phyloP scores from a whole-genome alignment of 1,140 invertebrate species.

The Bombus consobrinus region DNA sequence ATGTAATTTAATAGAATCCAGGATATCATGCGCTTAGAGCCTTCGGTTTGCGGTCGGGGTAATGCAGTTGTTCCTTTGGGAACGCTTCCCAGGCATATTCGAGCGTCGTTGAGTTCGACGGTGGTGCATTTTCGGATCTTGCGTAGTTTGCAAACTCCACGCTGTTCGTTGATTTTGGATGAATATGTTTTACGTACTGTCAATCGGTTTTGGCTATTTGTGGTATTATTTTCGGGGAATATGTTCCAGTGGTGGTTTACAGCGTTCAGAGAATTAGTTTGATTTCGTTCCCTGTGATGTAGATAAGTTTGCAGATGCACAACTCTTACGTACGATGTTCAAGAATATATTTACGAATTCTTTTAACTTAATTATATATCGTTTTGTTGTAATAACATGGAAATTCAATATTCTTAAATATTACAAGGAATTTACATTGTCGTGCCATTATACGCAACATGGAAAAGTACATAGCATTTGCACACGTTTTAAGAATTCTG shows the following conservation, averaged over 20 bases:
- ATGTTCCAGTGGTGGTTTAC: not conserved
- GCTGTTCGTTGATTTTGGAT: not conserved
- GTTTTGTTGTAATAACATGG: too few relatives aligned
- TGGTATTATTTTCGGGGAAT: not conserved
- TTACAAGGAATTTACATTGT: too few relatives aligned
- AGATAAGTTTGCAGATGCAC: too few relatives aligned
- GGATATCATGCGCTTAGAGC: not conserved
- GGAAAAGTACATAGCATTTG: too few relatives aligned
- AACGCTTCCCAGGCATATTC: too few relatives aligned
- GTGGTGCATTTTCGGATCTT: not conserved
- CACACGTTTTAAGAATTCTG: not conserved
- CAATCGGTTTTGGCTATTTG: not conserved
- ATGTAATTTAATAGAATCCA: conserved; percentile 32
- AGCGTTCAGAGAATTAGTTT: not conserved
- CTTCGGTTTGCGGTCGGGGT: not conserved
- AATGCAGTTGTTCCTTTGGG: not conserved
- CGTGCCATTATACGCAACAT: too few relatives aligned
- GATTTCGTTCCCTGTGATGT: not conserved
- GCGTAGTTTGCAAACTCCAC: not conserved
- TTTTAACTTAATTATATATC: too few relatives aligned
- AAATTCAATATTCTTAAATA: too few relatives aligned
- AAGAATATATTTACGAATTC: too few relatives aligned
- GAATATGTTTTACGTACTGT: not conserved
- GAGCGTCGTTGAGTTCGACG: not conserved
- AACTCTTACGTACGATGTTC: too few relatives aligned